phyloP scores from a whole-genome alignment of 1,140 invertebrate genomes.

The Dreissena polymorpha region DNA sequence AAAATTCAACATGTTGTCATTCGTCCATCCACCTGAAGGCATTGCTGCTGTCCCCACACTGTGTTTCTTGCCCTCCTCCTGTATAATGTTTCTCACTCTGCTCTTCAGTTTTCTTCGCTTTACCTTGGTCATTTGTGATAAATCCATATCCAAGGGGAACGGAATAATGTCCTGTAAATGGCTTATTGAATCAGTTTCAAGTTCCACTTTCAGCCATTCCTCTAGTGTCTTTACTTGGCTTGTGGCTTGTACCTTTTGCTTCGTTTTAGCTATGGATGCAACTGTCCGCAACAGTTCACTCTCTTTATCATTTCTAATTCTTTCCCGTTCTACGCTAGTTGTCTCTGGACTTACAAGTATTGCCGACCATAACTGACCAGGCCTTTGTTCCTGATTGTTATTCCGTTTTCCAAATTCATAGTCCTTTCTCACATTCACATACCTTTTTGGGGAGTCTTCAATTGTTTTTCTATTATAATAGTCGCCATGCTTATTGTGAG shows the following conservation, averaged over 20 bases:
- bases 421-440: background rate
- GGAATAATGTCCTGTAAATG: slow-evolving; percentile 48
- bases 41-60: background rate
- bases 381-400: background rate
- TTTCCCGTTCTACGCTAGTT: slow-evolving; percentile 5
- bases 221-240: slow-evolving; percentile 50
- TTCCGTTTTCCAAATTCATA: background rate
- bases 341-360: slow-evolving; percentile 30
- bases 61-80: slow-evolving; percentile 27
- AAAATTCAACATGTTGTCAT: too few species aligned
- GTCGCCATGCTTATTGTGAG: background rate
- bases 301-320: slow-evolving; percentile 5
- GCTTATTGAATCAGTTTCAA: slow-evolving; percentile 44
- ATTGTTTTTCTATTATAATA: background rate
- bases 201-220: slow-evolving; percentile 52
- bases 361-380: slow-evolving; percentile 24
- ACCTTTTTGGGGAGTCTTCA: background rate
- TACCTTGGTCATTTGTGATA: slow-evolving; percentile 38
- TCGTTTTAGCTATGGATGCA: slow-evolving; percentile 42
- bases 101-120: slow-evolving; percentile 35
- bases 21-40: background rate
- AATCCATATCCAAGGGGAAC: slow-evolving; percentile 37
- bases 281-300: slow-evolving; percentile 38
- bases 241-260: slow-evolving; percentile 28
- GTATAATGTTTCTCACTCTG: slow-evolving; percentile 43